Evolutionary conservation across 2,797 vertebrate species (phyloP), one percentile per base, ranked within the genome.

Genomic region (Fistularia commersonii): DNA sequence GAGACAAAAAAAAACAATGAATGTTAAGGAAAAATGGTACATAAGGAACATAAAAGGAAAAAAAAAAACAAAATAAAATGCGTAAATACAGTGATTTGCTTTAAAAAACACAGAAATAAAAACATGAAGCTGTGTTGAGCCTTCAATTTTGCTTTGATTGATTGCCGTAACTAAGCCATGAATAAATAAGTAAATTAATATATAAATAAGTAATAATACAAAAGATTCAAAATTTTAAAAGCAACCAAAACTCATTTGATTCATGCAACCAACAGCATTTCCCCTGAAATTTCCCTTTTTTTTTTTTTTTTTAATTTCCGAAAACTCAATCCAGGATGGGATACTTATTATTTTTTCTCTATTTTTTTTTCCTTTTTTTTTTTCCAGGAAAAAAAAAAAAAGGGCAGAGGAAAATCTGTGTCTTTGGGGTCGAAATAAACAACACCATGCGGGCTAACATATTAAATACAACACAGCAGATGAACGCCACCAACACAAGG

Each of bases 1-100:
- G 72, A 77, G 50, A 79, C 69, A 92, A 81, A 84, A 89, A 90
- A 63, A 63, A 66, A 72, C 58, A 66, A 65, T 51, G 35, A 89
- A 86, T 90, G 89, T 92, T 71, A 73, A 64, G 59, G 48, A 75
- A 69, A 65, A 66, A 73, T 64, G 49, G 70, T 70, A 62, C 32
- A 57, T 72, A 74, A 53, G 45, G 15, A 8, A 51, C n/a, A 51
- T 40, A 8, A 23, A 43, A 43, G 35, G 54, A 87, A 84, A 74
- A 82, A 58, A 77, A 65, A 88, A 73, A 89, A 80, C 68, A 74
- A 72, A 86, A 75, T 56, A 9, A 80, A 74, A 79, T 57, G 74
- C 72, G 74, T 49, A 71, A 81, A 81, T 82, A 51, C 59, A 81
- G 68, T 77, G 72, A 87, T 71, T 71, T 38, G 64, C 45, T 75